Evolutionary conservation across 2,888 invertebrate genomes (phyloP), one percentile per base, ranked within the genome.

Genomic region (Nematopogon swammerdamellus): DNA sequence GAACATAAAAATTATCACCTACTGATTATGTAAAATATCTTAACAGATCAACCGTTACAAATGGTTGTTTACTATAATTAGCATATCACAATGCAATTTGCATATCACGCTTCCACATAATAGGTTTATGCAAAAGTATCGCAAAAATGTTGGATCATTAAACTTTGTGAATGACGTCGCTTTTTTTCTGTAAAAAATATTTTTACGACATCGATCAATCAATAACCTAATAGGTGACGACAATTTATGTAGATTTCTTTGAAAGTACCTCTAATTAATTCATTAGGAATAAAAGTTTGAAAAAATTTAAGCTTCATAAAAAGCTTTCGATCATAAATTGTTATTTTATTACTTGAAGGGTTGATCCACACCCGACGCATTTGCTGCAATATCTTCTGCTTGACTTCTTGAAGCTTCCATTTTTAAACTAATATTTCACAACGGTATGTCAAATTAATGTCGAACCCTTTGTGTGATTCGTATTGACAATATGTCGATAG

Each of bases 11-110:
- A 36, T 55, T 53, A 58, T 57, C 63, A 64, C 63, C 54, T 51
- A 53, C 54, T 70, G 62, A 70, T 74, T 75, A 76, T 76, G 77
- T 68, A 67, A 75, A 75, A 60, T 65, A 61, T 65, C 73, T 74
- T 74, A 74, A 63, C 76, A 79, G 73, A 77, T 77, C 75, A 77
- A 68, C 77, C 79, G 77, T 77, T 72, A 72, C 76, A 76, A 77
- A 77, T 77, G 72, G 70, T 68, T 79, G 72, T 79, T 77, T 75
- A 76, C 69, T 50, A 57, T 67, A 58, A 76, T 79, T 76, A 61
- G 63, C 77, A 79, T 77, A 76, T 61, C 64, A 14, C 36, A 14
- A 14, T 36, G 14, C 36, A 14, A 14, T 36, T 36, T 14, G 36
- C 36, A 36, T 14, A 14, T 36, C 36, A 36, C 36, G n/a, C 36